Base-by-base conservation (phyloP, 2,888 invertebrate genomes). In the Oligia strigilis region DNA sequence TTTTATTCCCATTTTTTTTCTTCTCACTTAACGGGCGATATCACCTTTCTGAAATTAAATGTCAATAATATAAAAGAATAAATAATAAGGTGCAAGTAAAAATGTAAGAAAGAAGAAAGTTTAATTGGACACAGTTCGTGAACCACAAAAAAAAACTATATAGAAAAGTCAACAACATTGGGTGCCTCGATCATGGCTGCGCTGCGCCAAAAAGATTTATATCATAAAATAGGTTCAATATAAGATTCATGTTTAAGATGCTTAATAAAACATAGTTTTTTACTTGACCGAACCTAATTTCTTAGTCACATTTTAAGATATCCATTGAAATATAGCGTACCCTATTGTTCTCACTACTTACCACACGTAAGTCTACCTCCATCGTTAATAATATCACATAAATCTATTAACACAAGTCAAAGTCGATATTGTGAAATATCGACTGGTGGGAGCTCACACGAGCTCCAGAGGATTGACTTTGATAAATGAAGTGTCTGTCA, bases 401-500 rank as follows among this genome's bases (percentile, higher is more conserved):
- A 85, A 85, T 85, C 64, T 85, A 85, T 73, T 60, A 85, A 66
- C 46, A 46, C 60, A 62, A 85, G 65, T 55, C 14, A 40, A n/a
- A 80, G 29, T 80, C 75, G 29, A 81, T 81, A 81, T 85, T 81
- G 75, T 85, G 67, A 74, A 65, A 66, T 81, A 82, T 74, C 70
- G 75, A 71, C 85, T 85, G 29, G 36, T 55, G 36, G 17, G 19
- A 55, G 66, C 71, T 72, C 55, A 13, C 29, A 49, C 58, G 11
- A 40, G 75, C 82, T 82, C 40, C 40, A 55, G 74, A 65, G 73
- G 29, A 64, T 71, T 62, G 84, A 85, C 76, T 81, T 85, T 83
- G 85, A 85, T 85, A 62, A 85, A 83, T 83, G 46, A 81, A 76
- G 40, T 76, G 76, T 76, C 81, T 65, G 70, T 83, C 81, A 81